phyloP scores from a whole-genome alignment of 2,113 vertebrate species.

The Azemiops feae region DNA sequence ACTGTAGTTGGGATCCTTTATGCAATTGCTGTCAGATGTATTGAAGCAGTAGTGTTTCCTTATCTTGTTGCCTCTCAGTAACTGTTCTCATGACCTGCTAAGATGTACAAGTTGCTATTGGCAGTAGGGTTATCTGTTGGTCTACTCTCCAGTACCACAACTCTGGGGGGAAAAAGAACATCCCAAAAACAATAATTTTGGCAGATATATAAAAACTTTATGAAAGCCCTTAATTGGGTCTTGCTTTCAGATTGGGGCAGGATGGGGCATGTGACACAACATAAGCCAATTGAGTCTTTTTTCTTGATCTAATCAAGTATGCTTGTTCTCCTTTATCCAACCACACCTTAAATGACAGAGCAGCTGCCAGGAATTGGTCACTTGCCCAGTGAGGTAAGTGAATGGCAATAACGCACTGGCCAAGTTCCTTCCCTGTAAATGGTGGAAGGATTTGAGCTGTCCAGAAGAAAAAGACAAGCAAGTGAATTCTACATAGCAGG shows the following conservation, averaged over 20 bases:
- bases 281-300: not conserved
- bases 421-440: not conserved
- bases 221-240: not conserved
- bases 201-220: not conserved
- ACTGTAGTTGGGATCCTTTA: constrained; percentile 54
- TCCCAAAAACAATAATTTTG: not conserved
- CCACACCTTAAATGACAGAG: not conserved
- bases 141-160: constrained; percentile 96
- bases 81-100: constrained; percentile 98
- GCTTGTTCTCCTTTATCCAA: not conserved
- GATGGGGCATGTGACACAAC: not conserved
- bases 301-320: not conserved
- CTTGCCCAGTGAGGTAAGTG: not conserved
- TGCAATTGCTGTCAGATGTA: constrained; percentile 61
- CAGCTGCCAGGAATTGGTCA: not conserved
- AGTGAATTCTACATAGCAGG: not conserved
- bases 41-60: constrained; percentile 62
- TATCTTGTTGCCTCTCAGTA: constrained; percentile 77
- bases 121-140: constrained; percentile 97
- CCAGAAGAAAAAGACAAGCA: not conserved
- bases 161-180: constrained; percentile 71
- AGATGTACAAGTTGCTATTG: constrained; percentile 98
- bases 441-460: not conserved
- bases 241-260: not conserved
- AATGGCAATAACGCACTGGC: not conserved